Base-by-base conservation (phyloP, 2,113 vertebrate genomes). In the Tonatia bakeri region DNA sequence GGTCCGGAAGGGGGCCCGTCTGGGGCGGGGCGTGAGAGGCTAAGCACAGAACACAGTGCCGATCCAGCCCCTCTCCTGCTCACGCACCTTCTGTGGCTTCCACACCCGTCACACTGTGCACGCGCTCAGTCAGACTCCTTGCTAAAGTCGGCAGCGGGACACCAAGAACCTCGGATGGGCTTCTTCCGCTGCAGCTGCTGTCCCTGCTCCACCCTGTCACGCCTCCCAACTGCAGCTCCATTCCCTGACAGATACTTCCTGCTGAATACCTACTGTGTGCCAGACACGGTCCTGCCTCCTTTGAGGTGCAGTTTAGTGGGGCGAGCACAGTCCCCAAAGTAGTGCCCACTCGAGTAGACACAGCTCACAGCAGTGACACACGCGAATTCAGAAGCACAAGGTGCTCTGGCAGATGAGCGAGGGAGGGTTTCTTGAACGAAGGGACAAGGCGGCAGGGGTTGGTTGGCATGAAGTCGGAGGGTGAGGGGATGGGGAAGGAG, bases 271-370 rank as follows among this genome's bases (percentile, higher is more conserved):
- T 76, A 3, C 76, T 76, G 1, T 11, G 45, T 90, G 59, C 77
- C 67, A 52, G 86, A 11, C 19, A 5, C 2, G 2, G 31, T 17
- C 45, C 40, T 54, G 8, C 91, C 89, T n/a, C 54, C 59, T 2
- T 3, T 0, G 1, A 16, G 56, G 61, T 2, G 0, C 16, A 3
- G 24, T 61, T 52, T 4, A 8, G 36, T 24, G 13, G 38, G 47
- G 20, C 15, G 31, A 28, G 61, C 20, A 4, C 45, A 24, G 90
- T 54, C 70, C 33, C 16, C 22, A 38, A 31, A 3, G 43, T 10
- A 4, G 28, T 0, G 11, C 5, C 12, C 17, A 24, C 45, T 4
- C 31, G 14, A 20, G 72, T 67, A 50, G 5, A 19, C 43, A 19
- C 69, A 40, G 77, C 56, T 89, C 52, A 10, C 13, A 12, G 36